These are phyloP conservation scores for Mungos mungo DNA, from an alignment of 2,113 vertebrate genomes.

Conservation along the genomic window DNA sequence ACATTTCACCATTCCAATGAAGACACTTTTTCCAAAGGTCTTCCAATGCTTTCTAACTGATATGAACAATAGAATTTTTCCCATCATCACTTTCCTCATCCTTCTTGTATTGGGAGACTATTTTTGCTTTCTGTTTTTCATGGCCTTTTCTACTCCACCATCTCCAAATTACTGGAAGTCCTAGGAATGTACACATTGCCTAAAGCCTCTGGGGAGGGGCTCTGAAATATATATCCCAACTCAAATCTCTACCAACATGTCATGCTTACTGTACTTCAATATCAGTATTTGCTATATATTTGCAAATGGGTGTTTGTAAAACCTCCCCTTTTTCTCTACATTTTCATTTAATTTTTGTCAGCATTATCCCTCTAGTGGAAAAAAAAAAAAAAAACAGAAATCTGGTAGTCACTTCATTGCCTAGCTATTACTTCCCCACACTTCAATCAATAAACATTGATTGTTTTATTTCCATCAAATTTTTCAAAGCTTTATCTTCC, in stretches of 20 bases:
- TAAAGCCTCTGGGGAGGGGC: not conserved
- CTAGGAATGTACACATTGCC: not conserved
- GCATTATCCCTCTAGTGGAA: not conserved
- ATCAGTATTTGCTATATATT: not conserved
- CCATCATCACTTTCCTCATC: not conserved
- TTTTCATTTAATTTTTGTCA: not conserved
- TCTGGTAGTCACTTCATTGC: not conserved
- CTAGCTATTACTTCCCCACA: not conserved
- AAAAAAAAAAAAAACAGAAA: not conserved
- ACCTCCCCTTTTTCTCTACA: not conserved
- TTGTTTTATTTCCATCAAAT: not conserved
- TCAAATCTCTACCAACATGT: not conserved
- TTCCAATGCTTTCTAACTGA: not conserved
- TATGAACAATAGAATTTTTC: not conserved
- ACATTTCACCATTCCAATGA: not conserved
- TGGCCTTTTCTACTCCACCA: not conserved
- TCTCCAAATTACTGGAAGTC: not conserved
- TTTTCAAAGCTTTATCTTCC: not conserved
- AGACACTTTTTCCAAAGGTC: not conserved
- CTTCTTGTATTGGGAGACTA: not conserved
- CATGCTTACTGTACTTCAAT: not conserved
- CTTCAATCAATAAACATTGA: not conserved
- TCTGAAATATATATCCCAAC: not conserved
- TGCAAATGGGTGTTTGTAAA: not conserved
- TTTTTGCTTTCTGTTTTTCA: not conserved